These are phyloP conservation scores for Mus spicilegus DNA, from an alignment of 2,113 vertebrate species.

Conservation along the genomic window DNA sequence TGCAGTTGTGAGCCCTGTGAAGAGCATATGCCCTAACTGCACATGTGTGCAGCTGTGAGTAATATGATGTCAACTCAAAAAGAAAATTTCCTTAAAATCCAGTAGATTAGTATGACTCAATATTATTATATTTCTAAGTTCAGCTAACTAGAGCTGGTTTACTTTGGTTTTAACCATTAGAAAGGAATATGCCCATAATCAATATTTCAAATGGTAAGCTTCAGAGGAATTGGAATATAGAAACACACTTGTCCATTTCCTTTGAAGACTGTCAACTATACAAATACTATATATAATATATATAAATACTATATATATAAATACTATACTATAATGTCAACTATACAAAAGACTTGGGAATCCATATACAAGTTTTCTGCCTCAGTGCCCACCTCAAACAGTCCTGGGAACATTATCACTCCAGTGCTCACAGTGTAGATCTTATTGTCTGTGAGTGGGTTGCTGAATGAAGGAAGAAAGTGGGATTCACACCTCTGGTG, in stretches of 20 bases:
- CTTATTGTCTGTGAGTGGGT: background rate
- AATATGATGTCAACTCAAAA: background rate
- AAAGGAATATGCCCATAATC: constrained; percentile 1
- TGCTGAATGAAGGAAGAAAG: background rate
- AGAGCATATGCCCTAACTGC: too few species aligned
- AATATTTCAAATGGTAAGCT: background rate
- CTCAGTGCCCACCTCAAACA: background rate
- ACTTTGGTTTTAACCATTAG: background rate
- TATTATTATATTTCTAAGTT: constrained; percentile 33
- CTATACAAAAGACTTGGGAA: background rate
- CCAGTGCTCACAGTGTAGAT: background rate
- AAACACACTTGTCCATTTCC: background rate
- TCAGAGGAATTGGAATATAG: background rate
- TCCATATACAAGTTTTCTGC: background rate
- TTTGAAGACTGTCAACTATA: background rate
- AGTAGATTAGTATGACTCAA: background rate
- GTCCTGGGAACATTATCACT: background rate
- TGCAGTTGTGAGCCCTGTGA: too few species aligned
- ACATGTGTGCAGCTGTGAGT: too few species aligned
- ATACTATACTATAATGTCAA: background rate
- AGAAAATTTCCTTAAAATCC: background rate
- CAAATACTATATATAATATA: too few species aligned
- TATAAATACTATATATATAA: too few species aligned
- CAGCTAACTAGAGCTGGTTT: constrained; percentile 55
- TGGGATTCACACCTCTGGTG: background rate